A percentile compares a stretch with the other conserved stretches of the same genome.
Evolutionary conservation across 2,113 vertebrate species (phyloP).

Genomic region (Tetrax tetrax): DNA sequence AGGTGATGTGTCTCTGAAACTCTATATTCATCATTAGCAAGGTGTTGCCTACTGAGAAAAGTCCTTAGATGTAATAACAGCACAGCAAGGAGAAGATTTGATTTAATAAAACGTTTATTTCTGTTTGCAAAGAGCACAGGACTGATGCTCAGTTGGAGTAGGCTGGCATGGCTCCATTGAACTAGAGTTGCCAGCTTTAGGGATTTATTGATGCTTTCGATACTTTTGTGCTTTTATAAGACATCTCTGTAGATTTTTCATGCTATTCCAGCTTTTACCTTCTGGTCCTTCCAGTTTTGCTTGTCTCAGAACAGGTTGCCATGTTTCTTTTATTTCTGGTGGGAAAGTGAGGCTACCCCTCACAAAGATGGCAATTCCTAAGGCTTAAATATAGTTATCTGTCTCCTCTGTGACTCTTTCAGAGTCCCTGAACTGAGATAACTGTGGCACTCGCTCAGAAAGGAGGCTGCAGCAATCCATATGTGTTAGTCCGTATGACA

Average conservation of each 20-base stretch:
- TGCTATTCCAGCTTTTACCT: neutral
- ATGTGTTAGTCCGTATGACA: neutral
- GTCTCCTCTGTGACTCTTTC: slow-evolving; percentile 31
- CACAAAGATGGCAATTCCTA: slow-evolving; percentile 36
- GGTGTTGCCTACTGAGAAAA: neutral
- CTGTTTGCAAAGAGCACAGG: neutral
- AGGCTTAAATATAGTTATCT: slow-evolving; percentile 59
- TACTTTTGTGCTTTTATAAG: neutral
- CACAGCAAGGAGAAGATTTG: neutral
- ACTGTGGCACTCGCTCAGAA: neutral
- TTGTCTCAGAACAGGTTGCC: neutral
- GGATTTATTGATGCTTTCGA: neutral
- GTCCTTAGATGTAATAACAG: neutral
- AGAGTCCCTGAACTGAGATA: slow-evolving; percentile 45
- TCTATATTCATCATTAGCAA: neutral
- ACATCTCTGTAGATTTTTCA: neutral
- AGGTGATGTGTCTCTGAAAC: neutral
- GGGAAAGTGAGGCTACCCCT: slow-evolving; percentile 8
- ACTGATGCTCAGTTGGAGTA: neutral
- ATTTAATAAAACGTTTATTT: slow-evolving; percentile 43
- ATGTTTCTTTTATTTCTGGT: slow-evolving; percentile 17
- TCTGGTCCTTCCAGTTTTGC: neutral
- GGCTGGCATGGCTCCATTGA: neutral
- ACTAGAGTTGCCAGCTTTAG: neutral
- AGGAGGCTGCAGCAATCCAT: neutral